phyloP scores from a whole-genome alignment of 1,140 invertebrate species.

The Trachymyrmex cornetzi region DNA sequence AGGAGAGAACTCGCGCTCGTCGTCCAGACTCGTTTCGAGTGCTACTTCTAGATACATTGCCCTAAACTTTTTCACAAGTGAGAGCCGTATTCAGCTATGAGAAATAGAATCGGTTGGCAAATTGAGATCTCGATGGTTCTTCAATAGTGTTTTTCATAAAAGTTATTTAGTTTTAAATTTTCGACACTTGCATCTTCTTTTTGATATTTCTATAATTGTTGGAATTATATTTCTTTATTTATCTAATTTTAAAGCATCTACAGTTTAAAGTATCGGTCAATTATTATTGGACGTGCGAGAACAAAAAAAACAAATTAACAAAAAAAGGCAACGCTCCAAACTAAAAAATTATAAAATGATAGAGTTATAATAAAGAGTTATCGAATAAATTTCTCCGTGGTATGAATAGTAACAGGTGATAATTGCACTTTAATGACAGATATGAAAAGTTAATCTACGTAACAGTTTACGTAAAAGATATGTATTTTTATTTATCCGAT shows the following conservation, averaged over 20 bases:
- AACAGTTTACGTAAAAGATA: no score
- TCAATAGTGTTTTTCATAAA: not conserved
- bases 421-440: not conserved
- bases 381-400: not conserved
- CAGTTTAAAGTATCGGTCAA: not conserved
- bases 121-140: slow-evolving; percentile 2
- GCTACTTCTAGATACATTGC: not conserved
- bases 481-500: not conserved
- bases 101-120: not conserved
- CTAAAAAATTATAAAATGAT: not conserved
- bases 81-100: not conserved
- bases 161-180: not conserved
- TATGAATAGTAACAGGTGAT: not conserved
- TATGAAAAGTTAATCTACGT: not conserved
- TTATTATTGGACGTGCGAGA: not conserved
- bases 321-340: not conserved
- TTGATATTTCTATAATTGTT: not conserved
- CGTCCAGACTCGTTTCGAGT: slow-evolving; percentile 16
- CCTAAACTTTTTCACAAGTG: slow-evolving; percentile 12
- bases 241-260: not conserved
- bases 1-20: slow-evolving; percentile 28
- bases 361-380: not conserved
- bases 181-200: not conserved
- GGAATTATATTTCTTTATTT: not conserved
- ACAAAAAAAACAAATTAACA: not conserved